Percentiles rank a stretch among this genome's conserved stretches.
Evolutionary conservation across 2,888 invertebrate species (phyloP).

Genomic region (Lissocephala sabroskyi): DNA sequence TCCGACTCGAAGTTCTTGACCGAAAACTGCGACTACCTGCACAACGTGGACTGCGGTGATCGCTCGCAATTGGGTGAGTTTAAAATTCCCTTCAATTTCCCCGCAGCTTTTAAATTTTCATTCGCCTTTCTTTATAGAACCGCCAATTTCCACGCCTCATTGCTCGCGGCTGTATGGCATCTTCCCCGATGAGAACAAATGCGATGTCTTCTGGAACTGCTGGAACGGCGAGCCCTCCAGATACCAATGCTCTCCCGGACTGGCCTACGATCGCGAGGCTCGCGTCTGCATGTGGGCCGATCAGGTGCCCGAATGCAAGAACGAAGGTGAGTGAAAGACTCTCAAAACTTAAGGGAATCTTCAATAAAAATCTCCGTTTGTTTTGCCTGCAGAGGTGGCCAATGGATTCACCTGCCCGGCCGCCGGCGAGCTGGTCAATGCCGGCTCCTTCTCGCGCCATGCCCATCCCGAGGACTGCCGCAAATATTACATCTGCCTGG

Average conservation of each 20-base stretch:
- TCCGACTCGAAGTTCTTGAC: constrained; percentile 90
- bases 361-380: neutral
- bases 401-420: constrained; percentile 91
- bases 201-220: constrained; percentile 97
- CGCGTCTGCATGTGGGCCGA: constrained; percentile 98
- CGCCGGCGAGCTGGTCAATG: constrained; percentile 83
- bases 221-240: constrained; percentile 96
- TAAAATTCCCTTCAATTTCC: neutral
- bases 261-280: constrained; percentile 94
- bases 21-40: constrained; percentile 95
- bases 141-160: constrained; percentile 87
- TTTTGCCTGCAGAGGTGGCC: constrained; percentile 85
- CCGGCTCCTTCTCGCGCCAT: constrained; percentile 94
- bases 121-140: constrained; percentile 75
- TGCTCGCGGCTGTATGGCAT: constrained; percentile 92
- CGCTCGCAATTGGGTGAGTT: constrained; percentile 86
- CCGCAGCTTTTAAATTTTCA: neutral
- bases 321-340: constrained; percentile 79
- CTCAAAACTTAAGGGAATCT: neutral
- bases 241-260: constrained; percentile 95
- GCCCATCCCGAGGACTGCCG: constrained; percentile 96
- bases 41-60: constrained; percentile 94
- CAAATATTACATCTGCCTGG: constrained; percentile 95
- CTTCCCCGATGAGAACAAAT: constrained; percentile 89
- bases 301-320: constrained; percentile 92